Conservation (phyloP, 2,113 vertebrate genomes). For the human region DNA sequence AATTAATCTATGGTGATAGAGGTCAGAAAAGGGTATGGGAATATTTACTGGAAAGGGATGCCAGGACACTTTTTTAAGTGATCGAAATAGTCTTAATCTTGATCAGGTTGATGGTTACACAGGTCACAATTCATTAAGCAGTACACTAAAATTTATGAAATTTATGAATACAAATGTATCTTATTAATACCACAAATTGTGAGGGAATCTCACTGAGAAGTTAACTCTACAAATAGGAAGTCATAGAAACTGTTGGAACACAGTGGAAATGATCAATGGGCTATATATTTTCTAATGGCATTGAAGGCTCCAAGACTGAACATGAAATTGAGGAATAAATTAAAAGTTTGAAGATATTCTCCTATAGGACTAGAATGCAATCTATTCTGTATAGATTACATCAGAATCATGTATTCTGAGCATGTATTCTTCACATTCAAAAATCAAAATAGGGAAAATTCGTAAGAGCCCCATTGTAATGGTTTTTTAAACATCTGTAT, state of each 20-base stretch:
- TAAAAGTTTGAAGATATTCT: neutral
- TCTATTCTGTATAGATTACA: neutral
- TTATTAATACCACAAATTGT: neutral
- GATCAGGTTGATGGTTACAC: neutral
- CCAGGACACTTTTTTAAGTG: neutral
- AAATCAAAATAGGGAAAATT: neutral
- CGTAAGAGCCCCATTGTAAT: neutral
- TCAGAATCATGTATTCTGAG: neutral
- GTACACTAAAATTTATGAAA: neutral
- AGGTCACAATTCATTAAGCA: neutral
- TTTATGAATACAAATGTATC: neutral
- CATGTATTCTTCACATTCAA: neutral
- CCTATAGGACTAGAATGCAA: neutral
- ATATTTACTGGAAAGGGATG: neutral
- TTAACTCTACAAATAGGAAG: neutral
- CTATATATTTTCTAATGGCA: neutral
- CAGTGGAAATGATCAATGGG: neutral
- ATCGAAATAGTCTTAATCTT: neutral
- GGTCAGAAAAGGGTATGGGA: neutral
- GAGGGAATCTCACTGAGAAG: neutral
- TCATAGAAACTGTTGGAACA: neutral
- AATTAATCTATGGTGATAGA: neutral
- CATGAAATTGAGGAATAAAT: neutral
- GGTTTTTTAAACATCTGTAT: neutral
- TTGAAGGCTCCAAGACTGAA: neutral